Evolutionary conservation across 35 echinoderm and acorn worm genomes (phyloP).

Genomic region (Anneissia japonica): DNA sequence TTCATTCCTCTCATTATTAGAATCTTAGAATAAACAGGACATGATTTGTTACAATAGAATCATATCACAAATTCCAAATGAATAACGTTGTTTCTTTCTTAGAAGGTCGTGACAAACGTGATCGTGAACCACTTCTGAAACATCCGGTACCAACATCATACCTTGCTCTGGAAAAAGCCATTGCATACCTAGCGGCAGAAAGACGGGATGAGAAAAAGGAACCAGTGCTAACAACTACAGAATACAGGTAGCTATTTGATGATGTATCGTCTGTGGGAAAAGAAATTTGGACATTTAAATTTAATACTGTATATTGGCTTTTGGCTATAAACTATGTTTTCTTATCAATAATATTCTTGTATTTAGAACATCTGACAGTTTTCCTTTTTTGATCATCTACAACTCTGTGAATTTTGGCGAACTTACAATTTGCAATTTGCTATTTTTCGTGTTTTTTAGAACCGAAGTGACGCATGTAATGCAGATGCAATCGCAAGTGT

Average conservation of each 20-base stretch:
- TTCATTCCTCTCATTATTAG: too few relatives aligned
- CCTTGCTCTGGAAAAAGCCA: slow-evolving; percentile 75
- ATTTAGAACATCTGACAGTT: too few relatives aligned
- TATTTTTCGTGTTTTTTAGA: slow-evolving; percentile 32
- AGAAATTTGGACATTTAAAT: too few relatives aligned
- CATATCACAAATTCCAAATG: too few relatives aligned
- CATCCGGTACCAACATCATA: slow-evolving; percentile 81
- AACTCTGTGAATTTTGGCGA: too few relatives aligned
- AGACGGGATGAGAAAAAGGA: slow-evolving; percentile 51
- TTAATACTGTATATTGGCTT: too few relatives aligned
- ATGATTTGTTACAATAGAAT: too few relatives aligned
- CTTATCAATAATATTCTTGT: too few relatives aligned
- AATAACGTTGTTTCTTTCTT: slow-evolving; percentile 10
- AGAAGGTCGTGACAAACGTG: slow-evolving; percentile 44
- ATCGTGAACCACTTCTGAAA: slow-evolving; percentile 68
- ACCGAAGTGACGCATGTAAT: slow-evolving; percentile 83
- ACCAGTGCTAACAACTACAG: slow-evolving; percentile 59
- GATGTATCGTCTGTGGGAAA: too few relatives aligned
- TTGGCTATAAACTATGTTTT: too few relatives aligned
- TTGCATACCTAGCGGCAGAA: slow-evolving; percentile 45
- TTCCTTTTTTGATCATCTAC: too few relatives aligned
- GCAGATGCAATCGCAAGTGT: slow-evolving; percentile 74
- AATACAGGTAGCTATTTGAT: slow-evolving; percentile 65
- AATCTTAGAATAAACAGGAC: too few relatives aligned
- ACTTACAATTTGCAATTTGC: not conserved